Evolutionary conservation across 1,140 invertebrate species (phyloP), one percentile per base, ranked within the genome.

Genomic region (Nebria ingens): DNA sequence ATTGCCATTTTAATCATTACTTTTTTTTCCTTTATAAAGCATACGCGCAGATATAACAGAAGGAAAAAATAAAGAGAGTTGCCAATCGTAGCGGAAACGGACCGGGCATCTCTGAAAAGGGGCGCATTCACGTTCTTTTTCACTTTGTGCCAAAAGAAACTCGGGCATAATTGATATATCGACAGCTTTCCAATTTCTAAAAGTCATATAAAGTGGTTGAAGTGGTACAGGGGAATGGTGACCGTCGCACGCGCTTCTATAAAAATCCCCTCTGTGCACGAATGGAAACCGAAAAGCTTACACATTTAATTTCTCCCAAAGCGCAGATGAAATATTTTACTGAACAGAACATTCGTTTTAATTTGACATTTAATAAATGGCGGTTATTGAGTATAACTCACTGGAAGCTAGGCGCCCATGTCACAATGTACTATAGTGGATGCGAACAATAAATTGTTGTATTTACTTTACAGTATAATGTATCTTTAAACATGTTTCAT

Each of bases 331-430:
- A 45, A 45, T 45, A 45, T 45, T 45, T 45, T 45, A 45, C 40
- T 11, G 15, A 45, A 45, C 15, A 12, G 40, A 45, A 45, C 40
- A 45, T 45, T 45, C 40, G 40, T 45, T 45, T 45, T 45, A 45
- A 45, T 45, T 45, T 45, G 40, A 45, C 40, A 17, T 45, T 45
- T 45, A 45, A 45, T 45, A 45, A 45, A 45, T 45, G 40, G 40
- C 40, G 15, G 40, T 45, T 45, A 45, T 45, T 11, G 40, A 45
- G 40, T 45, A 45, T 45, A 45, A 45, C 40, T 45, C 40, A 45
- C 40, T 12, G 40, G 40, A 17, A 45, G 40, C 17, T 45, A 9
- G 9, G n/a, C 9, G 17, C 40, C 15, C 9, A 4, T 45, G 40
- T 45, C 40, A 9, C 9, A 45, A 45, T 45, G 17, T 45, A 45